Evolutionary conservation across 2,888 invertebrate genomes (phyloP), one percentile per base, ranked within the genome.

Genomic region (Pterobdella sp.): DNA sequence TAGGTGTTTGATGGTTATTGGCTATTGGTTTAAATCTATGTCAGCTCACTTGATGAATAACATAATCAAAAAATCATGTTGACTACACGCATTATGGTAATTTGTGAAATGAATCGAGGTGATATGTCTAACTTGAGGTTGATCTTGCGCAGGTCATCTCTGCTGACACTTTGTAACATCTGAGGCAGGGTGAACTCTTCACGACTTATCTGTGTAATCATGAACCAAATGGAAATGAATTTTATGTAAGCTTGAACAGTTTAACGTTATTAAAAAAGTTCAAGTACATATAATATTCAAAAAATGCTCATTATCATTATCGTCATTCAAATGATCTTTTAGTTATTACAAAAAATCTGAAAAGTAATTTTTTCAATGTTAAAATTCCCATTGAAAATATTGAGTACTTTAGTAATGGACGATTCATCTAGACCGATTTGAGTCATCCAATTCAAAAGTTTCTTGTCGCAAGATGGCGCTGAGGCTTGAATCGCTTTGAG

Each of bases 121-220:
- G n/a, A 67, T 67, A 18, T n/a, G 7, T 42, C 42, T 42, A 22
- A 92, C 92, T 88, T 90, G 74, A 95, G 86, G 71, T 89, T 88
- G 73, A 94, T 85, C 79, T 88, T 88, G 72, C 89, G 87, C 72
- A 96, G 85, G 84, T 96, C 95, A 71, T 92, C 90, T 78, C 92
- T 87, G 29, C 89, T 90, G 79, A 92, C 88, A 79, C 90, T 88
- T 76, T 88, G 88, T 75, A 94, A 84, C 71, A 96, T 85, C 83
- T 94, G 93, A 36, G 89, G 87, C 76, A 92, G 87, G 0, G 89
- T 88, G 82, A 90, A 94, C 77, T 90, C 89, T 82, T 94, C 91
- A 34, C 86, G 84, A 1, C 89, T 82, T 78, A 94, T 85, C 87
- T 87, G 35, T n/a, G n/a, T n/a, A n/a, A n/a, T n/a, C n/a, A n/a